Conservation (phyloP, 2,113 vertebrate species). For the Cyphomyrus plagiostoma region DNA sequence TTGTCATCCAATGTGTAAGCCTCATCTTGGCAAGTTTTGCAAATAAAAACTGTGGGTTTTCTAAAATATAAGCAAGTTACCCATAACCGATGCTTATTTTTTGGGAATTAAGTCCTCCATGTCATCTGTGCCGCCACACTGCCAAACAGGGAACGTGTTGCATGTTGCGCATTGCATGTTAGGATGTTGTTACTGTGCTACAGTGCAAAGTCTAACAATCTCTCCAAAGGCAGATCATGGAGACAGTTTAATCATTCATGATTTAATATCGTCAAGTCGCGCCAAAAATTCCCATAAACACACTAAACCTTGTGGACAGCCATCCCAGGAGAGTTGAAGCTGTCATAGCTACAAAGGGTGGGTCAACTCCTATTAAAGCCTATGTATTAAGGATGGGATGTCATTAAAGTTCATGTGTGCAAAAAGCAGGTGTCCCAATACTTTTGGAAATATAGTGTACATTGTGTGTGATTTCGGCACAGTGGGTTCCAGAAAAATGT, state of each 20-base stretch:
- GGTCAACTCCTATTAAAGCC: too few species aligned
- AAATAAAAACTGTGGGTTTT: background rate
- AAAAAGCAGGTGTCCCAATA: too few species aligned
- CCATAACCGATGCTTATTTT: background rate
- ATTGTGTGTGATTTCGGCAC: slow-evolving; percentile 94
- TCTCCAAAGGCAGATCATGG: background rate
- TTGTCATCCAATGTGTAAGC: background rate
- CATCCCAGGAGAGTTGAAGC: too few species aligned
- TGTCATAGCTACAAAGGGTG: too few species aligned
- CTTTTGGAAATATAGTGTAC: slow-evolving; percentile 52
- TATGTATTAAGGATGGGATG: too few species aligned
- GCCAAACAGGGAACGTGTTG: background rate
- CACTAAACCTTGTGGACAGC: too few species aligned
- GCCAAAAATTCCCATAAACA: too few species aligned
- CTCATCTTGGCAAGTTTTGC: background rate
- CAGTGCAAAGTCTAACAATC: background rate
- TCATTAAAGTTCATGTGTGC: too few species aligned
- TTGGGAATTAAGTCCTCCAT: background rate
- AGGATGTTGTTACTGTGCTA: background rate
- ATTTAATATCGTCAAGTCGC: too few species aligned
- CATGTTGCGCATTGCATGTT: background rate
- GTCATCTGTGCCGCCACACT: background rate
- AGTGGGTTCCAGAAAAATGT: slow-evolving; percentile 70
- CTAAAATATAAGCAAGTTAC: background rate
- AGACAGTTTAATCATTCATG: background rate